Conservation (phyloP, 2,797 vertebrate species). For the Amazona ochrocephala region DNA sequence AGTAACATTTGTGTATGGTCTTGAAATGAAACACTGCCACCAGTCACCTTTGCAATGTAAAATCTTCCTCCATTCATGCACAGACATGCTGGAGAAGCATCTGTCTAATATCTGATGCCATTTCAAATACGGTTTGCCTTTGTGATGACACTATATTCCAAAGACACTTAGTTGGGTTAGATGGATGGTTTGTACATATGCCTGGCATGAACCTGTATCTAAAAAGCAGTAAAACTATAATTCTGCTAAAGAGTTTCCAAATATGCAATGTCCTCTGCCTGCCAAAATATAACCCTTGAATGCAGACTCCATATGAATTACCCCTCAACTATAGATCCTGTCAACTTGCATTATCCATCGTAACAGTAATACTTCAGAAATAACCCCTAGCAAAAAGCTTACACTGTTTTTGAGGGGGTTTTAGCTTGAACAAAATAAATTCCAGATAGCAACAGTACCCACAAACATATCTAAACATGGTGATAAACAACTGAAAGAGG, state of each 20-base stretch:
- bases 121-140: not conserved
- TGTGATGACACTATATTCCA: not conserved
- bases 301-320: constrained; percentile 34
- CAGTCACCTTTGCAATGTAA: not conserved
- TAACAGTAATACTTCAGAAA: constrained; percentile 61
- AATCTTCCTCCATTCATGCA: not conserved
- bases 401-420: not conserved
- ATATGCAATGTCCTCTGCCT: constrained; percentile 55
- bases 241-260: constrained; percentile 27
- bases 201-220: not conserved
- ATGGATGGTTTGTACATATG: not conserved
- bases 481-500: not conserved
- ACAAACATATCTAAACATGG: not conserved
- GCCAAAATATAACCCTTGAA: constrained; percentile 44
- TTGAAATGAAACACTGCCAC: not conserved
- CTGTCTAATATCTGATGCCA: not conserved
- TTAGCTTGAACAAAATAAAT: constrained; percentile 21
- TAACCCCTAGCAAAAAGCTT: constrained; percentile 48
- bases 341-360: constrained; percentile 59
- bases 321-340: constrained; percentile 60
- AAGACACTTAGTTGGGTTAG: not conserved
- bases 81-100: not conserved
- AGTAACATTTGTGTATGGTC: not conserved
- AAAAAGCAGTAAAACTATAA: not conserved
- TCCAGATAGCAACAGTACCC: not conserved